phyloP scores from a whole-genome alignment of 2,113 vertebrate species.

The Psittacara wagleri region DNA sequence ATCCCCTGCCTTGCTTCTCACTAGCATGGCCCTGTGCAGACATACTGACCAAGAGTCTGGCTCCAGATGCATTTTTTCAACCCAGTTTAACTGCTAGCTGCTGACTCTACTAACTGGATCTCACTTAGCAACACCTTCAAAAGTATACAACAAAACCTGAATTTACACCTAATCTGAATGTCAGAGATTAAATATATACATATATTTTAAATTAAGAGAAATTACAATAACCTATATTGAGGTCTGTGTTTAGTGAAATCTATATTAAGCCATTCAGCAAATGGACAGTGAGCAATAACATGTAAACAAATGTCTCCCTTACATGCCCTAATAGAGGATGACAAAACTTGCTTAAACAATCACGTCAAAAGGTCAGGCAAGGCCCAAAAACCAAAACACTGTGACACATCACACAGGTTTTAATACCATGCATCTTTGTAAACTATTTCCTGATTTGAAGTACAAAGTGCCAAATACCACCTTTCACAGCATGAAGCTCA shows the following conservation, averaged over 20 bases:
- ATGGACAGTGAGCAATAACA: background rate
- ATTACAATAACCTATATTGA: background rate
- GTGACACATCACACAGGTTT: background rate
- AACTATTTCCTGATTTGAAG: background rate
- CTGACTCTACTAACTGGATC: background rate
- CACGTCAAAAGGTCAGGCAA: background rate
- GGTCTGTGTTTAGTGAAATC: background rate
- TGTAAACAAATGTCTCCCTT: background rate
- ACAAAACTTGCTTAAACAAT: background rate
- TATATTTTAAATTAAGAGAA: background rate
- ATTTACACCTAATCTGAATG: background rate
- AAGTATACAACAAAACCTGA: background rate
- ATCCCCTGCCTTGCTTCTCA: accelerated
- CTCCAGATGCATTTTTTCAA: background rate
- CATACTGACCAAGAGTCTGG: background rate
- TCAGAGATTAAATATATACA: background rate
- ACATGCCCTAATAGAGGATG: background rate
- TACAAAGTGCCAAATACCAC: background rate
- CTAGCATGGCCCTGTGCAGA: background rate
- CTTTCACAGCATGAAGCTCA: background rate
- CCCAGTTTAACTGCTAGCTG: background rate
- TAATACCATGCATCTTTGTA: background rate
- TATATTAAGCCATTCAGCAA: background rate
- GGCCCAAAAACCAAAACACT: background rate
- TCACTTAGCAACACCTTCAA: background rate